These are phyloP conservation scores for Macquaria ambigua DNA, from an alignment of 2,113 vertebrate genomes.

Conservation along the genomic window DNA sequence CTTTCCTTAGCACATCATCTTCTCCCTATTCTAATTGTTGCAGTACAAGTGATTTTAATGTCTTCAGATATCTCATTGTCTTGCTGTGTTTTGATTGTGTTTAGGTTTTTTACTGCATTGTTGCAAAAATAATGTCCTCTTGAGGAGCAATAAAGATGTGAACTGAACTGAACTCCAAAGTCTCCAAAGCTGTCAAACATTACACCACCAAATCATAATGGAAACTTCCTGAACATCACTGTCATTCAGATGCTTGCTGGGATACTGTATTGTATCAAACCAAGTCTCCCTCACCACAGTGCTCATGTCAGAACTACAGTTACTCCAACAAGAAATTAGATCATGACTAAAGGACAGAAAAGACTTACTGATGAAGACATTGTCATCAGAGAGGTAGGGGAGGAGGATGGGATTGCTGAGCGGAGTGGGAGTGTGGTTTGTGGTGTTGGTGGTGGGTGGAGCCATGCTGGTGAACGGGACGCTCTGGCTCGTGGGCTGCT, in stretches of 20 bases:
- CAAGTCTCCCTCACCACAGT: not conserved
- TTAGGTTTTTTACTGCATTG: not conserved
- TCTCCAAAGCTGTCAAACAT: not conserved
- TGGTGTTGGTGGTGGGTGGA: conserved; percentile 1
- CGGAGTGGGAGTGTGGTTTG: conserved; percentile 42
- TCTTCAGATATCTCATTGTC: not conserved
- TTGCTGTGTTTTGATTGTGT: not conserved
- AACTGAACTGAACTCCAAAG: not conserved
- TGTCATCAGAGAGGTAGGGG: conserved; percentile 74
- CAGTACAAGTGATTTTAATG: not conserved
- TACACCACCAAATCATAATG: not conserved
- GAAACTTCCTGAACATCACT: not conserved
- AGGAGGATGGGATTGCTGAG: conserved; percentile 81
- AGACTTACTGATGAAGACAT: conserved; percentile 86
- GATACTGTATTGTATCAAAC: not conserved
- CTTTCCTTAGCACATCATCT: not conserved
- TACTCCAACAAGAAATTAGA: not conserved
- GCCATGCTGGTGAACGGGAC: conserved; percentile 27
- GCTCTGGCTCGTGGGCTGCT: conserved; percentile 36
- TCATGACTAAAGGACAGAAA: not conserved
- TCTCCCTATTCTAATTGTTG: not conserved
- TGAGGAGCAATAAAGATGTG: not conserved
- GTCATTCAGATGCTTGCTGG: not conserved
- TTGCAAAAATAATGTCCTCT: not conserved
- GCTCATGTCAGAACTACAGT: not conserved